Evolutionary conservation across 2,113 vertebrate species (phyloP).

Genomic region (Daubentonia madagascariensis): DNA sequence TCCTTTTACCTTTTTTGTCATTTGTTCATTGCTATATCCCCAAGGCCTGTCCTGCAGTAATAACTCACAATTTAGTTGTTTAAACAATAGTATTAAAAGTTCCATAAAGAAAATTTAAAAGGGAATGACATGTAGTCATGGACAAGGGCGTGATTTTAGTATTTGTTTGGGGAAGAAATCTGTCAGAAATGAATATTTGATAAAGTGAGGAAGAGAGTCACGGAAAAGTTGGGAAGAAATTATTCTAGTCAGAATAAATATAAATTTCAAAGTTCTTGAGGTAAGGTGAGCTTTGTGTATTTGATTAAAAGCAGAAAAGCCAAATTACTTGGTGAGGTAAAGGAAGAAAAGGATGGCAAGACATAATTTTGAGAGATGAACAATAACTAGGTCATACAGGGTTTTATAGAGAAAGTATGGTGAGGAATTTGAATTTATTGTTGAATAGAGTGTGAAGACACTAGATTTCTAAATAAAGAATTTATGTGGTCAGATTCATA

Average conservation of each 20-base stretch:
- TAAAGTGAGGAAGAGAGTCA: background rate
- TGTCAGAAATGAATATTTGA: background rate
- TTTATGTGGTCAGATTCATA: background rate
- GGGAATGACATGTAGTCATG: rapidly evolving
- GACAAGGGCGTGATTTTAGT: background rate
- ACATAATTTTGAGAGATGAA: background rate
- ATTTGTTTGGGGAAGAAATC: background rate
- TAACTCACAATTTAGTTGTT: background rate
- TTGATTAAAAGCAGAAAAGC: background rate
- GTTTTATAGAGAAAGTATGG: background rate
- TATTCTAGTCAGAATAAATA: background rate
- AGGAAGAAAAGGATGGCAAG: background rate
- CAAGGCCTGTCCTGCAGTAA: background rate
- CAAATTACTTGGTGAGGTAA: background rate
- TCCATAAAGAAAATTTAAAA: background rate
- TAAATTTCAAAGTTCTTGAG: background rate
- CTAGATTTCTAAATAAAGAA: background rate
- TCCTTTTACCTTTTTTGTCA: background rate
- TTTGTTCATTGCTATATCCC: background rate
- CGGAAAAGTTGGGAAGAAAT: background rate
- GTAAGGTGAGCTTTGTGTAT: background rate
- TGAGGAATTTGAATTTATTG: background rate
- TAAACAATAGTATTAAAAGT: background rate
- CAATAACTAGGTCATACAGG: background rate
- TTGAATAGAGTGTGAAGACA: background rate